These are phyloP conservation scores for Amazona ochrocephala DNA, from an alignment of 2,797 vertebrate species.

Conservation along the genomic window DNA sequence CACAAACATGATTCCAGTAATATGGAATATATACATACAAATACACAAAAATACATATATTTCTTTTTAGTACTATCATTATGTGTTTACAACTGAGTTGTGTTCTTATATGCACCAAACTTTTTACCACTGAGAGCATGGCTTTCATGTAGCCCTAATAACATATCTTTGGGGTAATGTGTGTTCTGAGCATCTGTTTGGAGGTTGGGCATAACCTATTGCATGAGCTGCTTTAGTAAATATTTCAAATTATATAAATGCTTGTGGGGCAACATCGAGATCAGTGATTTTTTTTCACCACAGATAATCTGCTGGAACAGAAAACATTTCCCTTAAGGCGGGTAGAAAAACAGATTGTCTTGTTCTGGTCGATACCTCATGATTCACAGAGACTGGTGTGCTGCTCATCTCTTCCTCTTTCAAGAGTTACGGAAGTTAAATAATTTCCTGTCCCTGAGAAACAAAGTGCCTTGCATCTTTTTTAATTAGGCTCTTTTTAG, in stretches of 20 bases:
- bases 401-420: not conserved
- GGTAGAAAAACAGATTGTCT: not conserved
- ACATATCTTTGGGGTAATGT: fast-evolving
- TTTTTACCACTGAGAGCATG: not conserved
- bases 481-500: not conserved
- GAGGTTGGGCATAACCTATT: not conserved
- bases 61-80: not conserved
- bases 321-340: not conserved
- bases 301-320: not conserved
- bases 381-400: not conserved
- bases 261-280: not conserved
- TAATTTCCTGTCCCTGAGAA: not conserved
- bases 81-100: not conserved
- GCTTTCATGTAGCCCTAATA: not conserved
- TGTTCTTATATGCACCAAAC: not conserved
- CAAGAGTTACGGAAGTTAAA: not conserved
- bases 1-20: not conserved
- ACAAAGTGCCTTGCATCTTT: not conserved
- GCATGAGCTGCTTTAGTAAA: not conserved
- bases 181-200: not conserved
- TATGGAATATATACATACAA: not conserved
- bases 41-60: not conserved
- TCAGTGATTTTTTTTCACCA: not conserved
- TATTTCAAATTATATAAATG: not conserved
- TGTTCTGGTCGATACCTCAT: not conserved